Evolutionary conservation across 2,797 vertebrate genomes (phyloP).

Genomic region (Aulostomus chinensis): DNA sequence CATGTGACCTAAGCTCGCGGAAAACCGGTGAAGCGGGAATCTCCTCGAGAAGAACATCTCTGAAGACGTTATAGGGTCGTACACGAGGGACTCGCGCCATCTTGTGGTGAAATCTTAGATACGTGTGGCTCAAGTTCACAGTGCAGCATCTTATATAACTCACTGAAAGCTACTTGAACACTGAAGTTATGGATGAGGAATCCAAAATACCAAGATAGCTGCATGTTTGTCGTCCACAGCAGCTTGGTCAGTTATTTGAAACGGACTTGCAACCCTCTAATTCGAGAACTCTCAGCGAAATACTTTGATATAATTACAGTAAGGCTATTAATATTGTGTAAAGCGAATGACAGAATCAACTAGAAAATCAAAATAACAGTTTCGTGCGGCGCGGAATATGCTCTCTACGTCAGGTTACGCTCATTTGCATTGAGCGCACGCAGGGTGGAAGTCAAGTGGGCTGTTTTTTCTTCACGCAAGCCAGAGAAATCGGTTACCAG

Average conservation of each 20-base stretch:
- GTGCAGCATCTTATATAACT: background rate
- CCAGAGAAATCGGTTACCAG: slow-evolving; percentile 4
- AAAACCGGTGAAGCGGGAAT: no score
- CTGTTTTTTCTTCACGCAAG: slow-evolving; percentile 26
- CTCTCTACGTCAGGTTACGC: slow-evolving; percentile 58
- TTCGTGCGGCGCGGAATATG: slow-evolving; percentile 24
- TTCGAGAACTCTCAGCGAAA: background rate
- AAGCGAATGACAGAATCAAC: background rate
- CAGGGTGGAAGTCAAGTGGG: slow-evolving; percentile 56
- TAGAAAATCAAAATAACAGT: slow-evolving; percentile 33
- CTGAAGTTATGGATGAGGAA: no score
- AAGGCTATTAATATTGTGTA: background rate
- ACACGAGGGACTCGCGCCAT: slow-evolving; percentile 26
- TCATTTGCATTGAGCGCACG: slow-evolving; percentile 51
- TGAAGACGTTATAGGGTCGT: background rate
- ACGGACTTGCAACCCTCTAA: background rate
- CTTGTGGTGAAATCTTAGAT: slow-evolving; percentile 32
- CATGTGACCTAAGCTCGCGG: no score
- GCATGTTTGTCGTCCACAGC: background rate
- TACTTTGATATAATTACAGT: background rate
- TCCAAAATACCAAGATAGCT: background rate
- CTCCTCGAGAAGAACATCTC: background rate
- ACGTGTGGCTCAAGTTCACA: background rate
- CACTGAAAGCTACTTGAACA: background rate
- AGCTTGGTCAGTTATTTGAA: background rate